These are phyloP conservation scores for Macroteleia sp. DNA, from an alignment of 2,888 invertebrate genomes.

Conservation along the genomic window DNA sequence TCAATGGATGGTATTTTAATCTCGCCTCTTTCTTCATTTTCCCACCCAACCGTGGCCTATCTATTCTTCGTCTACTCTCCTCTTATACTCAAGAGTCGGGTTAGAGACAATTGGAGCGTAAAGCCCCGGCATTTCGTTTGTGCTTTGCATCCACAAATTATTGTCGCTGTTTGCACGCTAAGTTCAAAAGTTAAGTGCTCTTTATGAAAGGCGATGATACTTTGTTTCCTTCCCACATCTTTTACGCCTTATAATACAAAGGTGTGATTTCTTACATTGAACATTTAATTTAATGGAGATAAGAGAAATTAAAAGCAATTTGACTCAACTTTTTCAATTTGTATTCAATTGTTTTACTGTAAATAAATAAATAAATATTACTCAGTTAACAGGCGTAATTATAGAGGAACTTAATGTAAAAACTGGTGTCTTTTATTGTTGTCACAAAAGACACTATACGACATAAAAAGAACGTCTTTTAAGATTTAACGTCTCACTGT, in stretches of 20 bases:
- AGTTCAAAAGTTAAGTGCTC: constrained; percentile 43
- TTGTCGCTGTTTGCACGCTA: constrained; percentile 44
- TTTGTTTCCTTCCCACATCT: constrained; percentile 1
- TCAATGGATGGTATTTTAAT: constrained; percentile 70
- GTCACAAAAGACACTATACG: no score
- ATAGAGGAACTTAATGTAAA: no score
- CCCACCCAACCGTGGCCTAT: constrained; percentile 53
- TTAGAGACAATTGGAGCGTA: constrained; percentile 71
- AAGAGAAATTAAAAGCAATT: no score
- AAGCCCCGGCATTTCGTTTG: constrained; percentile 62
- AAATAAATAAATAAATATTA: no score
- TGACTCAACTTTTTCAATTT: no score
- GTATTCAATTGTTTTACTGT: no score
- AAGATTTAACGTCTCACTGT: no score
- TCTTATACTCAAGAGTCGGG: constrained; percentile 40
- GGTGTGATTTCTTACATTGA: neutral
- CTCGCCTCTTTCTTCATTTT: constrained; percentile 62
- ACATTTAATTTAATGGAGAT: no score
- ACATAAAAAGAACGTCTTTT: no score
- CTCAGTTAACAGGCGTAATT: no score
- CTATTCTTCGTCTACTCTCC: constrained; percentile 51
- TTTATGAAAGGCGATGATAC: constrained; percentile 23
- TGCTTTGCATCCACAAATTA: constrained; percentile 48
- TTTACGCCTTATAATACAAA: neutral
- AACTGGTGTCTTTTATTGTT: no score